These are phyloP conservation scores for Lepisosteus oculatus DNA, from an alignment of 2,113 vertebrate genomes.

Conservation along the genomic window DNA sequence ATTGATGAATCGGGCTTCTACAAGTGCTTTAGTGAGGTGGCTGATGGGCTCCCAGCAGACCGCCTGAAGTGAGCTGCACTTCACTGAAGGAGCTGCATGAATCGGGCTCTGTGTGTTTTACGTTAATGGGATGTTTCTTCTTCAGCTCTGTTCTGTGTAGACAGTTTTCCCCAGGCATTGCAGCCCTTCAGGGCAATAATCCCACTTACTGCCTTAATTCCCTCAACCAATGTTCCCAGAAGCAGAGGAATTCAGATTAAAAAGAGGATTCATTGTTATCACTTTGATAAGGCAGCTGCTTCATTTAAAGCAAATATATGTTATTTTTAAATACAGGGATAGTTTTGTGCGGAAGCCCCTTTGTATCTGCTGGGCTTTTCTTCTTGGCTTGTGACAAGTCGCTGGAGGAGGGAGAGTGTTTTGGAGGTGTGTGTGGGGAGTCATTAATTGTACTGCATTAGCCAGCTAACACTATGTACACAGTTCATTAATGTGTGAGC, in stretches of 20 bases:
- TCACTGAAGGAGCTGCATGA: not conserved
- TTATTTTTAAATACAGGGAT: not conserved
- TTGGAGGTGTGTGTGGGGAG: not conserved
- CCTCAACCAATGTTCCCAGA: conserved; percentile 1
- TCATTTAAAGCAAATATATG: not conserved
- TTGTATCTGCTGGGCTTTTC: not conserved
- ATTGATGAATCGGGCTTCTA: too few relatives aligned
- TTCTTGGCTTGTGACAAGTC: not conserved
- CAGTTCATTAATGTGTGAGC: conserved; percentile 23
- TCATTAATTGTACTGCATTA: conserved; percentile 20
- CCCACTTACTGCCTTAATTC: conserved; percentile 6
- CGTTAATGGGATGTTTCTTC: not conserved
- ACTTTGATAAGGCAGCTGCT: conserved; percentile 1
- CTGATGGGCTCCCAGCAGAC: too few relatives aligned
- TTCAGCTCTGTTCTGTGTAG: not conserved
- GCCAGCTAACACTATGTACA: conserved; percentile 19
- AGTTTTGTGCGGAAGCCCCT: not conserved
- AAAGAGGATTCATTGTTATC: not conserved
- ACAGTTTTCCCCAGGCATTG: not conserved
- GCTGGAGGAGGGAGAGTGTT: not conserved
- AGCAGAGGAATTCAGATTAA: conserved; percentile 17
- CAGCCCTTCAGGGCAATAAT: not conserved
- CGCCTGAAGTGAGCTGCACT: not conserved
- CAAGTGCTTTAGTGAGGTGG: too few relatives aligned
- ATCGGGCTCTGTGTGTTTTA: not conserved